Evolutionary conservation across 1,140 invertebrate genomes (phyloP), one percentile per base, ranked within the genome.

Genomic region (Helicoverpa zea): DNA sequence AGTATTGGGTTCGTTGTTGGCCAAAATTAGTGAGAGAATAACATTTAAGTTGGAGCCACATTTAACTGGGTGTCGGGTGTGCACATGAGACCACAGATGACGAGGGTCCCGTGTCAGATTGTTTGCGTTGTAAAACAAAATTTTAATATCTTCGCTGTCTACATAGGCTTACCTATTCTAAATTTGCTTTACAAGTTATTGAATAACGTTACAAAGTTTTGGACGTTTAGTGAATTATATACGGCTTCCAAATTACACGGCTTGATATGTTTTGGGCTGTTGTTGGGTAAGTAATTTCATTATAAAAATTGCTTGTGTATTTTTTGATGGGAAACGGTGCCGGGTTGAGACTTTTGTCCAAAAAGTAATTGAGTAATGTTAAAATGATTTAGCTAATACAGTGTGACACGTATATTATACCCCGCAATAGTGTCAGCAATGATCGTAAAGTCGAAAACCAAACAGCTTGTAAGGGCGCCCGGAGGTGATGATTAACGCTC

Each of bases 401-500:
- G 49, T 18, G 49, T 43, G 16, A 13, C 35, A 3, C 12, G 68
- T 52, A 54, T 72, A 43, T 52, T 18, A 14, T 54, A 10, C 18
- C 49, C 16, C 49, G 54, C 29, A 72, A 72, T 16, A 72, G 35
- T 72, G 68, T 30, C 29, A 77, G 13, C 59, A 47, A 51, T 51
- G 74, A 79, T 63, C 59, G 59, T 61, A 64, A 77, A 76, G 47
- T 76, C 70, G 66, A 59, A 78, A 78, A 80, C 59, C 78, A 83
- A 86, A 86, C 81, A 86, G 80, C 76, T 81, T 64, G 76, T 58
- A 51, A 81, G 81, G 74, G n/a, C n/a, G n/a, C 80, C 70, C 80
- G 81, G 84, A 82, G 66, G 54, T 49, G 85, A 87, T 91, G 89
- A 92, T 92, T 92, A 92, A 82, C 80, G 81, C 58, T 49, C 54